Percentiles rank a stretch among this genome's conserved stretches.
Evolutionary conservation across 2,113 vertebrate species (phyloP).

Genomic region (Australoheros scitulus): DNA sequence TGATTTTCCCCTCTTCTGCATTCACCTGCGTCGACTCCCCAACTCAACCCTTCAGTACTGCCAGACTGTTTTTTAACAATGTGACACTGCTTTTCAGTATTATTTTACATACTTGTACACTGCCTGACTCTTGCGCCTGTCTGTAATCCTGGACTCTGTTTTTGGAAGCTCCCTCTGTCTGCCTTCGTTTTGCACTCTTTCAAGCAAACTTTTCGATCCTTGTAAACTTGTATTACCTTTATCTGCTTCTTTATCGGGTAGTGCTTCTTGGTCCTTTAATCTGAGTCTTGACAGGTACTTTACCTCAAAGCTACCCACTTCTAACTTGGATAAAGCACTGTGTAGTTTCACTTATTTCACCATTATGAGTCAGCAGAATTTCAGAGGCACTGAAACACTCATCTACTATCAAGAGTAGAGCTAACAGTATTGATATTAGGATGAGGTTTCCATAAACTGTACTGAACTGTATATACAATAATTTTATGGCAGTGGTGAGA

Average conservation of each 20-base stretch:
- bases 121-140: background rate
- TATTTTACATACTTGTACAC: background rate
- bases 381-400: background rate
- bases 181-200: constrained; percentile 1
- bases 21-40: background rate
- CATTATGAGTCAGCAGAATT: constrained; percentile 10
- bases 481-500: background rate
- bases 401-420: background rate
- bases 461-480: background rate
- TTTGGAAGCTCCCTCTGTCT: background rate
- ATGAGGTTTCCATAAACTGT: background rate
- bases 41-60: background rate
- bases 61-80: background rate
- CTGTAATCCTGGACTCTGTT: background rate
- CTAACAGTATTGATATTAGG: constrained; percentile 7
- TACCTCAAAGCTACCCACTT: constrained; percentile 5
- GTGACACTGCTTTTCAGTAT: background rate
- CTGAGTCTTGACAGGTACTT: background rate
- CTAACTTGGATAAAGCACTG: constrained; percentile 12
- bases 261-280: background rate
- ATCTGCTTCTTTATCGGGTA: background rate
- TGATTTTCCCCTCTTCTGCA: background rate
- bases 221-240: background rate
- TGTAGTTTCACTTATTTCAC: background rate
- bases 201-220: background rate